Evolutionary conservation across 2,797 vertebrate genomes (phyloP).

Genomic region (Pseudochirops corinnae): DNA sequence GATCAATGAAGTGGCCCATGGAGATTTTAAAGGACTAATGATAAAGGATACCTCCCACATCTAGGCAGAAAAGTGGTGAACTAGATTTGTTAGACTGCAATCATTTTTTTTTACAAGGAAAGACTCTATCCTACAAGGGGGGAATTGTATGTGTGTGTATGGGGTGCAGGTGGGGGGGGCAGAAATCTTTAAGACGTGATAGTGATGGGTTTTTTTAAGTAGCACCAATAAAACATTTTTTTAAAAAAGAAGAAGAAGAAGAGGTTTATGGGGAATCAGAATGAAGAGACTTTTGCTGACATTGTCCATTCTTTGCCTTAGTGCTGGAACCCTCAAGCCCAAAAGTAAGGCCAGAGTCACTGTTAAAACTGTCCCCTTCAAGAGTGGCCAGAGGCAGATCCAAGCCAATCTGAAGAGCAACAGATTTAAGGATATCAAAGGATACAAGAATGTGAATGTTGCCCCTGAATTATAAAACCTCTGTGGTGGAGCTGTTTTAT

Average conservation of each 20-base stretch:
- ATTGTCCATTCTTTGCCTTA: constrained; percentile 69
- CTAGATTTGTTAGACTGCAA: background rate
- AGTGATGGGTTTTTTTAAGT: background rate
- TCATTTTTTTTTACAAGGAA: background rate
- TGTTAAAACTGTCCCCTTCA: constrained; percentile 85
- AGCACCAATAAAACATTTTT: background rate
- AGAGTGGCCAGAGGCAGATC: constrained; percentile 85
- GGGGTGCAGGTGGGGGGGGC: background rate
- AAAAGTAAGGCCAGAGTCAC: constrained; percentile 80
- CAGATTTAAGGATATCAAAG: constrained; percentile 86
- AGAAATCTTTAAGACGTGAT: background rate
- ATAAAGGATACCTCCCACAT: background rate
- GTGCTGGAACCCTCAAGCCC: constrained; percentile 82
- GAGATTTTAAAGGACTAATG: background rate
- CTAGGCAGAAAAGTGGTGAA: background rate
- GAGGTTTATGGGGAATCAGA: background rate
- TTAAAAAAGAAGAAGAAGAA: background rate
- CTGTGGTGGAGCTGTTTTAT: background rate
- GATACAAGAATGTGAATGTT: constrained; percentile 78
- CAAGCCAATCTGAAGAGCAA: constrained; percentile 85
- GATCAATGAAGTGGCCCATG: background rate
- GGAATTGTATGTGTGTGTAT: no score
- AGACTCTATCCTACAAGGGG: background rate
- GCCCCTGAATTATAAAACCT: constrained; percentile 57
- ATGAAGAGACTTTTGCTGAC: background rate